Percentiles rank a stretch among this genome's conserved stretches.
Conservation (phyloP, 2,888 invertebrate genomes). For the Chesias legatella region DNA sequence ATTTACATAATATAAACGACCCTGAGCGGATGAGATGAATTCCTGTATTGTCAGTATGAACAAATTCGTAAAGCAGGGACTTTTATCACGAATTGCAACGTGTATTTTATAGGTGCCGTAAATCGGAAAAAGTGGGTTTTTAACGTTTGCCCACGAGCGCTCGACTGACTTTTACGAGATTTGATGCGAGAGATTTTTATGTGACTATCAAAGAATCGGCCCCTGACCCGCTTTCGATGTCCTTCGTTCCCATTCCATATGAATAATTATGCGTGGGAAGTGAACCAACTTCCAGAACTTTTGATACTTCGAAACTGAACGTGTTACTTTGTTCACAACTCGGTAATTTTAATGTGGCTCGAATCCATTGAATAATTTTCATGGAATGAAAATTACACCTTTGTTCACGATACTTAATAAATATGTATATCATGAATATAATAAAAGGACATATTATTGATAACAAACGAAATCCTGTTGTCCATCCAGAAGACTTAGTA, state of each 20-base stretch:
- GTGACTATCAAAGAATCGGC: constrained; percentile 52
- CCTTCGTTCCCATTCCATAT: constrained; percentile 49
- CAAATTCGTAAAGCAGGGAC: constrained; percentile 62
- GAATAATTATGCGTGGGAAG: constrained; percentile 45
- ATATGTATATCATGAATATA: too few species aligned
- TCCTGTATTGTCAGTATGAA: constrained; percentile 58
- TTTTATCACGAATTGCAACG: constrained; percentile 77
- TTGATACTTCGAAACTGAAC: constrained; percentile 19
- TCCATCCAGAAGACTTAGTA: too few species aligned
- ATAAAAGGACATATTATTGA: too few species aligned
- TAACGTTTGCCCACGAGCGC: constrained; percentile 72
- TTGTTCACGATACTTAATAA: background rate
- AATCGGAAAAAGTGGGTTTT: constrained; percentile 74
- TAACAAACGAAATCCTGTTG: too few species aligned
- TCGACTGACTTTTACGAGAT: constrained; percentile 71
- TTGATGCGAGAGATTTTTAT: constrained; percentile 56
- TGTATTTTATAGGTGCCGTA: constrained; percentile 77
- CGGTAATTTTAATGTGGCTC: constrained; percentile 13
- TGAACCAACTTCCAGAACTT: constrained; percentile 5
- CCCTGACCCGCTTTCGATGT: constrained; percentile 49
- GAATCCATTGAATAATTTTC: constrained; percentile 18
- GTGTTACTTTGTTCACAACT: constrained; percentile 19
- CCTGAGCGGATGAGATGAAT: constrained; percentile 51
- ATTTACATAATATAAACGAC: constrained; percentile 6
- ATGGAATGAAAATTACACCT: constrained; percentile 10